Evolutionary conservation across 2,113 vertebrate genomes (phyloP).

Genomic region (Malurus melanocephalus): DNA sequence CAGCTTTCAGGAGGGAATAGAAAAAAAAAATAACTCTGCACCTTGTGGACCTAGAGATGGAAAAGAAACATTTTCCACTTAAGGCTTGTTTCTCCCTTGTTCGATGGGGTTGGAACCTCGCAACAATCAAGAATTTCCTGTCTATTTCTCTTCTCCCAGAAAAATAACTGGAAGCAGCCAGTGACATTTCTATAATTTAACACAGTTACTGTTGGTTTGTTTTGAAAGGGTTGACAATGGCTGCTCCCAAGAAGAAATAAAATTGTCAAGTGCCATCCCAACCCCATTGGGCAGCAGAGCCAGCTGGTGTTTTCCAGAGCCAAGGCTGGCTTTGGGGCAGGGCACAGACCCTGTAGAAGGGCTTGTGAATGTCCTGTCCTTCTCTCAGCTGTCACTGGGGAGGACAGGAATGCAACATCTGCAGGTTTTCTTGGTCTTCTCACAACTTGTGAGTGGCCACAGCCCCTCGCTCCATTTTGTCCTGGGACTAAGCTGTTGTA

Average conservation of each 20-base stretch:
- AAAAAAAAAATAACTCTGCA: background rate
- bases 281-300: fast-evolving
- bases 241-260: background rate
- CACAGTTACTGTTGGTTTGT: background rate
- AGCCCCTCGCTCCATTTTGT: background rate
- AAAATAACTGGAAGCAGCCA: background rate
- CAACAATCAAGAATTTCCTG: background rate
- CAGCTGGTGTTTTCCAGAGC: background rate
- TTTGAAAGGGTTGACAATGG: background rate
- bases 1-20: background rate
- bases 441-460: background rate
- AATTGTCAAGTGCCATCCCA: fast-evolving
- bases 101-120: background rate
- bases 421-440: fast-evolving
- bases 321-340: background rate
- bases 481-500: background rate
- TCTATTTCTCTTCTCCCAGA: background rate
- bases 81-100: background rate
- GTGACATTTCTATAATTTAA: background rate
- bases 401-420: background rate
- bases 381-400: fast-evolving
- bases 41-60: background rate
- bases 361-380: background rate
- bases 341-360: background rate
- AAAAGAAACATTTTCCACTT: background rate